Conservation (phyloP, 2,888 invertebrate species). For the Aphidius colemani region DNA sequence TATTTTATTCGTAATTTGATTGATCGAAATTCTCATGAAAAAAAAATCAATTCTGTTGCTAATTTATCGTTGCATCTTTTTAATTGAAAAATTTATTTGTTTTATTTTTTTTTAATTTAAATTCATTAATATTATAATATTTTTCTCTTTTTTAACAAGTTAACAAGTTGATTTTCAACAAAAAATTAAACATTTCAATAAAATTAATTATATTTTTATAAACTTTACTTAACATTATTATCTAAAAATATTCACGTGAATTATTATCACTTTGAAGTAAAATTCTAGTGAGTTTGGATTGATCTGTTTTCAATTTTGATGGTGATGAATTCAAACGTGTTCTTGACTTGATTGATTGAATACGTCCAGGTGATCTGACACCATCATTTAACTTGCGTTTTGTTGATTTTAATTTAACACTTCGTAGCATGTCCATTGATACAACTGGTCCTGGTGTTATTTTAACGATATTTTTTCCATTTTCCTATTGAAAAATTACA, state of each 20-base stretch:
- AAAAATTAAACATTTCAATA: no score
- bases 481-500: slow-evolving; percentile 44
- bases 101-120: no score
- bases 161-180: no score
- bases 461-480: slow-evolving; percentile 38
- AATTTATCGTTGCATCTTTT: no score
- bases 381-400: slow-evolving; percentile 43
- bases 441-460: slow-evolving; percentile 47
- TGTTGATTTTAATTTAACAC: slow-evolving; percentile 53
- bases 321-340: slow-evolving; percentile 40
- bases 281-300: slow-evolving; percentile 41
- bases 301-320: slow-evolving; percentile 41
- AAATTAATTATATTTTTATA: no score
- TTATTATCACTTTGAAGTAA: slow-evolving; percentile 44
- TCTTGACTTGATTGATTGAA: slow-evolving; percentile 39
- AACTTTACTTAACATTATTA: no score
- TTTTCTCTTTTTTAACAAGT: no score
- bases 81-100: no score
- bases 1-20: no score
- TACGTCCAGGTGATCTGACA: slow-evolving; percentile 44
- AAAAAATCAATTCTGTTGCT: no score
- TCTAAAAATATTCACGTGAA: slow-evolving; percentile 29
- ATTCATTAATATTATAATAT: no score
- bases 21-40: no score
- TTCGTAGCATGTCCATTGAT: slow-evolving; percentile 55